Evolutionary conservation across 2,113 vertebrate species (phyloP).

Genomic region (Rhodinocichla rosea): DNA sequence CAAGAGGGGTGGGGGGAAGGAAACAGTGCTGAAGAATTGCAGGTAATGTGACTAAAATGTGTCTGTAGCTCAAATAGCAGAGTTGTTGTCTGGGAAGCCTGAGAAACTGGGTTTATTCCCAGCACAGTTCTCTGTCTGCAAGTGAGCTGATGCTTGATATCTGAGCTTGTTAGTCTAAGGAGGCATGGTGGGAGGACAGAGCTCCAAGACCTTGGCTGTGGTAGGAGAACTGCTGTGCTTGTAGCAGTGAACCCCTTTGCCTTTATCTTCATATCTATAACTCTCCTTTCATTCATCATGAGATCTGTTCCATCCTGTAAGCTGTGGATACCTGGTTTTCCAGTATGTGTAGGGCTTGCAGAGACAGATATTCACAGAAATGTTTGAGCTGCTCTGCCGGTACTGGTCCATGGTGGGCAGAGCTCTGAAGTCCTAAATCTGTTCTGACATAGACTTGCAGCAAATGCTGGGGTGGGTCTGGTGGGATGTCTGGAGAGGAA

Average conservation of each 20-base stretch:
- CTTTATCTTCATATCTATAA: neutral
- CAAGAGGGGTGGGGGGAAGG: neutral
- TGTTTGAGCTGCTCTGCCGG: neutral
- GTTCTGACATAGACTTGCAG: neutral
- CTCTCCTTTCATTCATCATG: neutral
- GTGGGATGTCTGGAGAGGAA: neutral
- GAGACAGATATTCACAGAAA: neutral
- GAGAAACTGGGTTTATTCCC: neutral
- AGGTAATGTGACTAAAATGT: slow-evolving; percentile 25
- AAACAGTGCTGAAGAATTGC: neutral
- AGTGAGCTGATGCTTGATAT: neutral
- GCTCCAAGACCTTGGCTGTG: neutral
- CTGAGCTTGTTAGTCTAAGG: neutral
- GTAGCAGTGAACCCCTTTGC: neutral
- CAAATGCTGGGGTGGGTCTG: neutral
- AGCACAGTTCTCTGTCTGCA: neutral
- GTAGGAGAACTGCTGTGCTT: neutral
- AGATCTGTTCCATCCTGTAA: neutral
- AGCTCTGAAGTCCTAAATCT: neutral
- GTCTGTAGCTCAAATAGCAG: neutral
- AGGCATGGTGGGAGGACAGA: neutral
- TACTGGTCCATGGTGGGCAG: neutral
- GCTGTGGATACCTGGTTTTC: neutral
- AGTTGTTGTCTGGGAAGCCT: slow-evolving; percentile 20
- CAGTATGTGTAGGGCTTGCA: neutral